Percentiles rank a stretch among this genome's conserved stretches.
phyloP scores from a whole-genome alignment of 2,888 invertebrate genomes.

The Nudaria mundana region DNA sequence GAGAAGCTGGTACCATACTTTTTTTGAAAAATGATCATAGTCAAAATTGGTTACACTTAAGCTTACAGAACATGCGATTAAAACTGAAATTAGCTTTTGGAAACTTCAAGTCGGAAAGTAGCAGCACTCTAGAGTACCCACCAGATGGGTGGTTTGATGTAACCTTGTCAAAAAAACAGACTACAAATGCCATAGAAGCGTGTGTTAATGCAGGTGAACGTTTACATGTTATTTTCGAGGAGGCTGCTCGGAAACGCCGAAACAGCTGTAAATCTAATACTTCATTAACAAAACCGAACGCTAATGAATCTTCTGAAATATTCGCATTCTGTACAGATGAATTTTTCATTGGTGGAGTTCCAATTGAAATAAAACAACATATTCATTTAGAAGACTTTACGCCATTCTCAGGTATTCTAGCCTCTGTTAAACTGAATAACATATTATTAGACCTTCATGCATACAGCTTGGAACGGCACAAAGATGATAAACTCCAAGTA shows the following conservation, averaged over 20 bases:
- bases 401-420: conserved; percentile 53
- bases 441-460: conserved; percentile 53
- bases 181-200: conserved; percentile 60
- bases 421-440: conserved; percentile 52
- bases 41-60: conserved; percentile 54
- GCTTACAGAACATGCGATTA: conserved; percentile 60
- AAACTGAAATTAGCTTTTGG: conserved; percentile 55
- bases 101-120: conserved; percentile 51
- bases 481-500: conserved; percentile 51
- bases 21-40: conserved; percentile 46
- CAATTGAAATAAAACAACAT: conserved; percentile 36
- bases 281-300: background rate
- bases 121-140: conserved; percentile 55
- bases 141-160: conserved; percentile 68
- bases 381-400: conserved; percentile 42
- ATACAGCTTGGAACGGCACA: conserved; percentile 52
- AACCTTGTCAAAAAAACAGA: conserved; percentile 49
- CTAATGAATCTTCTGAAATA: background rate
- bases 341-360: conserved; percentile 61
- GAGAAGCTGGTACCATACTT: conserved; percentile 57
- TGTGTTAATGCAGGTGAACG: conserved; percentile 60
- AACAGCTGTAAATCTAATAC: conserved; percentile 1
- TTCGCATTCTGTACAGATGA: conserved; percentile 54
- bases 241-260: conserved; percentile 23
- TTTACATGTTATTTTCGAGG: conserved; percentile 51